Evolutionary conservation across 1,140 invertebrate species (phyloP).

Genomic region (Orussus abietinus): DNA sequence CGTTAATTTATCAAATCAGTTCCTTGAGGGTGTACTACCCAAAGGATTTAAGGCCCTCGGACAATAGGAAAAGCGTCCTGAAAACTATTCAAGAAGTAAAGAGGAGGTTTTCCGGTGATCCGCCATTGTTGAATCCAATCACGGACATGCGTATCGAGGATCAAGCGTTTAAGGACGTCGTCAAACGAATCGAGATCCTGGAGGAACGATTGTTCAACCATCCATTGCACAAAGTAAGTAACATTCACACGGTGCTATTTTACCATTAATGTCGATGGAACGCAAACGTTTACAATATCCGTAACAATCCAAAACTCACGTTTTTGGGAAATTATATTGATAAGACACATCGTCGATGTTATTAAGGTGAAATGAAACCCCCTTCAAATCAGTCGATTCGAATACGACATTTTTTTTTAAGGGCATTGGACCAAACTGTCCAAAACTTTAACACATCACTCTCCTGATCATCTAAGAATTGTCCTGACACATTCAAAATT

Average conservation of each 20-base stretch:
- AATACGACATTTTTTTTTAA: no score
- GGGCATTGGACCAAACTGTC: no score
- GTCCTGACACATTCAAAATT: no score
- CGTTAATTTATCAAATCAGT: constrained; percentile 82
- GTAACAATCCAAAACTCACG: no score
- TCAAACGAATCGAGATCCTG: constrained; percentile 77
- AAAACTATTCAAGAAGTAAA: constrained; percentile 90
- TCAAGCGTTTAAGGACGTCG: constrained; percentile 70
- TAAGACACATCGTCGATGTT: no score
- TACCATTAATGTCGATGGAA: no score
- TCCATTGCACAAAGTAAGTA: constrained; percentile 72
- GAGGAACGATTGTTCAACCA: constrained; percentile 81
- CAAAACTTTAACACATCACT: no score
- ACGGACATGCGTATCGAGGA: constrained; percentile 96
- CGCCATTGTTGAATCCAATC: constrained; percentile 88
- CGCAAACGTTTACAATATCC: not conserved
- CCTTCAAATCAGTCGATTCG: no score
- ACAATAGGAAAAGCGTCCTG: constrained; percentile 78
- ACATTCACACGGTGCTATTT: no score
- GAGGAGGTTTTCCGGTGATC: constrained; percentile 79
- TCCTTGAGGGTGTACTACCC: constrained; percentile 88
- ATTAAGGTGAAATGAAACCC: no score
- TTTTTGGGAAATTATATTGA: no score
- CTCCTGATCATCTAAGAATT: no score
- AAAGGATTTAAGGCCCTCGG: constrained; percentile 78